Conservation (phyloP, 1,140 invertebrate genomes). For the Camponotus floridanus region DNA sequence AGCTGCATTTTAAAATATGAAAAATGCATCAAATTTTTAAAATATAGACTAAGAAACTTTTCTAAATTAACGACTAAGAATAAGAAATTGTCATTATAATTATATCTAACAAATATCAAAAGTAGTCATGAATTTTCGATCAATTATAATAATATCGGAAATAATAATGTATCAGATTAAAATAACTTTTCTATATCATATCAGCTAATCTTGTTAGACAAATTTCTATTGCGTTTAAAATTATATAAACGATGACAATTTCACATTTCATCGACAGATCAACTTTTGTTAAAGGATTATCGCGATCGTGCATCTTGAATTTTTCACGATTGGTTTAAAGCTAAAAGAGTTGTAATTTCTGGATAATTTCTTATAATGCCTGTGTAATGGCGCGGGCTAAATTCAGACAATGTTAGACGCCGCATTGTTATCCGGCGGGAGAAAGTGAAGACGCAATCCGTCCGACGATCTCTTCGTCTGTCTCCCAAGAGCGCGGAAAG, state of each 20-base stretch:
- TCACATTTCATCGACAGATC: background rate
- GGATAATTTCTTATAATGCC: background rate
- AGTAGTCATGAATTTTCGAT: background rate
- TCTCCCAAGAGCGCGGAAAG: slow-evolving; percentile 48
- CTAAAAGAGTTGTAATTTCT: background rate
- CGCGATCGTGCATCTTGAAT: background rate
- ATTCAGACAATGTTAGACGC: slow-evolving; percentile 8
- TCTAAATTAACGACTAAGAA: background rate
- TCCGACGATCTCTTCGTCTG: slow-evolving; percentile 56
- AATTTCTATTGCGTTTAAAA: background rate
- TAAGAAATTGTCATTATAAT: background rate
- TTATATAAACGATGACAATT: background rate
- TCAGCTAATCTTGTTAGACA: background rate
- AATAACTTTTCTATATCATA: background rate
- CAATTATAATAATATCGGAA: background rate
- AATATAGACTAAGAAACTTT: background rate
- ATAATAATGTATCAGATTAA: background rate
- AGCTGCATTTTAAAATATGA: background rate
- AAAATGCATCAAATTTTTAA: background rate
- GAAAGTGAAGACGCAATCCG: slow-evolving; percentile 70
- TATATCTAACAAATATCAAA: background rate
- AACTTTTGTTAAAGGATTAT: background rate
- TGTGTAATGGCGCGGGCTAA: background rate
- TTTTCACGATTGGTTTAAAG: background rate
- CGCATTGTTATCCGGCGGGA: slow-evolving; percentile 65